Conservation (phyloP, 2,113 vertebrate species). For the Rhinogobius similis region DNA sequence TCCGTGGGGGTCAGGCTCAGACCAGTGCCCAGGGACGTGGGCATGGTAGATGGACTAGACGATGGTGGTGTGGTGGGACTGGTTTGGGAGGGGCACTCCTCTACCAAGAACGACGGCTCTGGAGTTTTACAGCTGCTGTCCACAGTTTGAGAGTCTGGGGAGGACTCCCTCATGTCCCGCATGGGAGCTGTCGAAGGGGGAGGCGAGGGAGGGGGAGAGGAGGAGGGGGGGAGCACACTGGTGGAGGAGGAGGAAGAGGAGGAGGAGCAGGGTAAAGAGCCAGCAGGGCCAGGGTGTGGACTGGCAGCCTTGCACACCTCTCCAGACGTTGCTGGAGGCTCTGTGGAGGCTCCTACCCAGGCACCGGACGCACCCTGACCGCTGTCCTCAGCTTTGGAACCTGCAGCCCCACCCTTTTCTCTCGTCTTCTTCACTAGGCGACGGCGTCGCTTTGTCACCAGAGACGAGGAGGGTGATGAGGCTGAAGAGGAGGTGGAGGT, state of each 20-base stretch:
- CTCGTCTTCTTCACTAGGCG: constrained; percentile 71
- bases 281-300: constrained; percentile 69
- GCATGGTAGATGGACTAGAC: constrained; percentile 58
- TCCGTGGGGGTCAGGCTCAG: constrained; percentile 60
- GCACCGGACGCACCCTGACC: constrained; percentile 45
- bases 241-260: constrained; percentile 78
- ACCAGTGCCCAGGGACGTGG: constrained; percentile 44
- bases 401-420: constrained; percentile 53
- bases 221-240: constrained; percentile 73
- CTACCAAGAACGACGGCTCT: constrained; percentile 82
- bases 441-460: constrained; percentile 71
- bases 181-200: constrained; percentile 66
- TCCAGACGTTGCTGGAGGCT: constrained; percentile 48
- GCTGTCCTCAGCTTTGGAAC: constrained; percentile 24
- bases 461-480: constrained; percentile 75
- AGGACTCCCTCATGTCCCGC: constrained; percentile 80
- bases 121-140: constrained; percentile 93
- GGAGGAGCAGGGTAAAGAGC: constrained; percentile 72
- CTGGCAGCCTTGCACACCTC: constrained; percentile 64
- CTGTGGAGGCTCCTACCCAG: constrained; percentile 59
- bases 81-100: constrained; percentile 73
- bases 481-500: constrained; percentile 81
- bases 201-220: constrained; percentile 75
- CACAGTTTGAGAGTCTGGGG: constrained; percentile 90
- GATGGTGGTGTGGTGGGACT: constrained; percentile 48